Evolutionary conservation across 2,888 invertebrate species (phyloP).

Genomic region (Drosophila mercatorum): DNA sequence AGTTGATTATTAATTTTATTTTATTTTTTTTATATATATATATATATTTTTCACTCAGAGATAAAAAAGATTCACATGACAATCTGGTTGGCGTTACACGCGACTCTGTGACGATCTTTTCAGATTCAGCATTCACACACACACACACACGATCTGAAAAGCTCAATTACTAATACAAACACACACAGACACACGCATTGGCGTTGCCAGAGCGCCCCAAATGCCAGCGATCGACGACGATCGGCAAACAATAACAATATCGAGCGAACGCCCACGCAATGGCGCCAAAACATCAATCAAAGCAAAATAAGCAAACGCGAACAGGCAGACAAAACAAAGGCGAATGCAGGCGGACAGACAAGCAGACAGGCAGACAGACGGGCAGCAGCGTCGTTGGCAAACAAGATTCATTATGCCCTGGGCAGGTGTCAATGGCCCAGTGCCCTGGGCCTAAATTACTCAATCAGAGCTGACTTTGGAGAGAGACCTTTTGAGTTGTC

Average conservation of each 20-base stretch:
- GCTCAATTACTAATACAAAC: constrained; percentile 1
- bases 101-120: constrained; percentile 47
- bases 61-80: constrained; percentile 71
- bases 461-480: constrained; percentile 3
- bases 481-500: constrained; percentile 7
- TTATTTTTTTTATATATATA: not conserved
- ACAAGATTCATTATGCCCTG: constrained; percentile 20
- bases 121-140: constrained; percentile 20
- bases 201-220: constrained; percentile 53
- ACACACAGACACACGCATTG: not conserved
- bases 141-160: not conserved
- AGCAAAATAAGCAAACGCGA: constrained; percentile 40
- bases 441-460: constrained; percentile 46
- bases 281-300: constrained; percentile 77
- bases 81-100: constrained; percentile 65
- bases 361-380: constrained; percentile 27
- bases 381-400: constrained; percentile 16
- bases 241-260: constrained; percentile 44
- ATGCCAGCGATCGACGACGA: constrained; percentile 16
- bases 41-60: constrained; percentile 5
- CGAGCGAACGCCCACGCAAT: constrained; percentile 51
- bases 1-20: not conserved
- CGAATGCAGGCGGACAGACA: constrained; percentile 22
- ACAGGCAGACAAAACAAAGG: constrained; percentile 35
- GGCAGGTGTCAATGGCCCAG: constrained; percentile 26